These are phyloP conservation scores for Hypsibius dujardini DNA, from an alignment of 1,140 invertebrate species.

Conservation along the genomic window DNA sequence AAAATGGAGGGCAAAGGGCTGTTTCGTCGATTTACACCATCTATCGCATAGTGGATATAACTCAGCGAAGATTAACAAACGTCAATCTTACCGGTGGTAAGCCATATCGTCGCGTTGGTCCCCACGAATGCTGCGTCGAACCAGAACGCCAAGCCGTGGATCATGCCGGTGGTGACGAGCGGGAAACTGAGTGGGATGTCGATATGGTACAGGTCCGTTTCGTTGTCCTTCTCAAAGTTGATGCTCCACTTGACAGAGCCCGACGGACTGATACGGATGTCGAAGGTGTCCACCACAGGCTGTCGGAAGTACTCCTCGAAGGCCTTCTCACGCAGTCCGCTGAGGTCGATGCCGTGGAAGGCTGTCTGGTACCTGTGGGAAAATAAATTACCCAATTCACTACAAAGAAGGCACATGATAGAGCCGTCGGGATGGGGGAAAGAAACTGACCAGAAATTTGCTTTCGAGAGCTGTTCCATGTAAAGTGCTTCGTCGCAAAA, in stretches of 20 bases:
- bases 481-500: slow-evolving; percentile 94
- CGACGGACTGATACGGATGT: slow-evolving; percentile 88
- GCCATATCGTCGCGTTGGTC: slow-evolving; percentile 65
- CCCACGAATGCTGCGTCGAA: slow-evolving; percentile 98
- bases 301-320: slow-evolving; percentile 95
- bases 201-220: slow-evolving; percentile 84
- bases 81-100: slow-evolving; percentile 52
- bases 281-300: slow-evolving; percentile 97
- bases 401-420: too few relatives aligned
- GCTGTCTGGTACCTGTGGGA: slow-evolving; percentile 62
- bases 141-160: slow-evolving; percentile 97
- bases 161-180: slow-evolving; percentile 73
- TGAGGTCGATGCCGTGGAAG: slow-evolving; percentile 93
- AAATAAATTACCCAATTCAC: too few relatives aligned
- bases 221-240: slow-evolving; percentile 78
- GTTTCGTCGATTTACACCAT: too few relatives aligned
- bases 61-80: neutral
- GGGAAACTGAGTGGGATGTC: slow-evolving; percentile 86
- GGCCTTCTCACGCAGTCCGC: slow-evolving; percentile 67
- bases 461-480: slow-evolving; percentile 95
- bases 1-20: too few relatives aligned
- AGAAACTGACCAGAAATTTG: slow-evolving; percentile 72
- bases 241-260: slow-evolving; percentile 85
- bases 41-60: neutral
- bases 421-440: too few relatives aligned